Evolutionary conservation across 2,797 vertebrate species (phyloP), one percentile per base, ranked within the genome.

Genomic region (Gymnodraco acuticeps): DNA sequence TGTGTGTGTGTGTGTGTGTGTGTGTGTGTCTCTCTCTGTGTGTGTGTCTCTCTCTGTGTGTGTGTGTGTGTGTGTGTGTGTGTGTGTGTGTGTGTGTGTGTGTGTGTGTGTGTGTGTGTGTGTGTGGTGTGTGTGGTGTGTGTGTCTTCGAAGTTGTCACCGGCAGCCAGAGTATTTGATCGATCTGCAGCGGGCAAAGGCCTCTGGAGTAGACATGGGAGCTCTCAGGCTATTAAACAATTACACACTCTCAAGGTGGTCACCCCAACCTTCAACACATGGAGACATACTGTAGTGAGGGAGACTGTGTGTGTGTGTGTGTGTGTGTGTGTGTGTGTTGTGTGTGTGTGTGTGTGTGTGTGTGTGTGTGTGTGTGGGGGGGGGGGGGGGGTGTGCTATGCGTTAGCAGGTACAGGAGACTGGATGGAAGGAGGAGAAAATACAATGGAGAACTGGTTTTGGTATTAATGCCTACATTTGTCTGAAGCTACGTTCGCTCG

Each of bases 381-480:
- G n/a, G n/a, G n/a, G n/a, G n/a, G n/a, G n/a, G 23, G 2, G 67
- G 56, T 70, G 70, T 81, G 68, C 50, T 87, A 70, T 82, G 17
- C 67, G 55, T 33, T 13, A 60, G 61, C 38, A 47, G 64, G 75
- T 61, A 55, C 48, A 62, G 53, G 54, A 67, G 64, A 80, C 54
- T 38, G 59, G 52, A 81, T 61, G 33, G 41, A 72, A 65, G 55
- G 51, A 78, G 70, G 64, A 65, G 41, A 70, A 68, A 70, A 82
- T 33, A 38, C 61, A 64, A 76, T 71, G 67, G 64, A 80, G 67
- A 84, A 82, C 68, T 61, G 54, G n/a, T 78, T 86, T 77, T 47
- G 42, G 78, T 88, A 86, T 93, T 93, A 93, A 93, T 90, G 86
- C 84, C 76, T 87, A 89, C 92, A 93, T 94, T 92, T 94, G 92